Evolutionary conservation across 2,888 invertebrate species (phyloP).

Genomic region (Patella depressa): DNA sequence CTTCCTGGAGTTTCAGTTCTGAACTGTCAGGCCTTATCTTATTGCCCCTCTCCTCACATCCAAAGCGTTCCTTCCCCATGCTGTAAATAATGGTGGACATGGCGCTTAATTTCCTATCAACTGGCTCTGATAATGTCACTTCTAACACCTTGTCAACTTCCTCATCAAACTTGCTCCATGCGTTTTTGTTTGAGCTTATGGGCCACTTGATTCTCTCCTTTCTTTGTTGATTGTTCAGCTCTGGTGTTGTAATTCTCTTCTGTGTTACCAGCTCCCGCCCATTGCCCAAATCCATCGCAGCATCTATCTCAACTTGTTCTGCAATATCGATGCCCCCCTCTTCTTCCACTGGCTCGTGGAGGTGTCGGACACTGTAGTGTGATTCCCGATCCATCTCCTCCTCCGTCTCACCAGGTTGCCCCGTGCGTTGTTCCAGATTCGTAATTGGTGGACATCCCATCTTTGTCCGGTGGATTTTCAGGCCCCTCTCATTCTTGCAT

Average conservation of each 20-base stretch:
- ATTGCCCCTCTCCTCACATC: not conserved
- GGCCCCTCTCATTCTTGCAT: slow-evolving; percentile 19
- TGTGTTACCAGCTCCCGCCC: not conserved
- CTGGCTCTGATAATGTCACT: slow-evolving; percentile 1
- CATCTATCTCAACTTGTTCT: slow-evolving; percentile 6
- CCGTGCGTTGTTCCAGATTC: slow-evolving; percentile 21
- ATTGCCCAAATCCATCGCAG: not conserved
- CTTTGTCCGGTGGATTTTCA: slow-evolving; percentile 24
- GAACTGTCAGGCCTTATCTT: not conserved
- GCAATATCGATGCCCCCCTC: not conserved
- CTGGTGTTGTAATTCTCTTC: slow-evolving; percentile 7
- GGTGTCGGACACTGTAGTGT: slow-evolving; percentile 27
- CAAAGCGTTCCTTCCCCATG: slow-evolving; percentile 8
- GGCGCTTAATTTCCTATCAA: slow-evolving; percentile 24
- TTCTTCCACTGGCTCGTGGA: slow-evolving; percentile 22
- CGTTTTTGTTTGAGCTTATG: slow-evolving; percentile 14
- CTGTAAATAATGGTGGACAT: slow-evolving; percentile 26
- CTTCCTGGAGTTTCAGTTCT: slow-evolving; percentile 26
- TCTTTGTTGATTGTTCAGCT: no score
- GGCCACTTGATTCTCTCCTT: slow-evolving; percentile 26
- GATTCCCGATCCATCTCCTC: slow-evolving; percentile 25
- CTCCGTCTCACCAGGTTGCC: slow-evolving; percentile 25
- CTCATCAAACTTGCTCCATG: slow-evolving; percentile 12
- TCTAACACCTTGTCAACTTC: slow-evolving; percentile 11
- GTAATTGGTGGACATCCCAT: slow-evolving; percentile 20